Percentiles rank a stretch among this genome's conserved stretches.
Conservation (phyloP, 37 sponge, comb jelly and placozoan species). For the Beroe ovata region DNA sequence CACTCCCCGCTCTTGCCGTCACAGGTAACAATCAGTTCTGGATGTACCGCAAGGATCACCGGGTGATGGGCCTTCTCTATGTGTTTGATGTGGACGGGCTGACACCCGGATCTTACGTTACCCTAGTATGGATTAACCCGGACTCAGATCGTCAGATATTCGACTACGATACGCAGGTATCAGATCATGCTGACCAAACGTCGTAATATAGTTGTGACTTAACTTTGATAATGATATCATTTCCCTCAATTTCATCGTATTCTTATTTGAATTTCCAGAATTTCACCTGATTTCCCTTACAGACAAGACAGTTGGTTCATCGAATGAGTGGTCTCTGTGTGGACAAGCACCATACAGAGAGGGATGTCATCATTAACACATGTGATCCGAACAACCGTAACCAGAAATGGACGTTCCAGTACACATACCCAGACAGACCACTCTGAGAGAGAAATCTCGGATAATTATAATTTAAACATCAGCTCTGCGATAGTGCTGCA, state of each 20-base stretch:
- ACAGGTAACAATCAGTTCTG: conserved; percentile 56
- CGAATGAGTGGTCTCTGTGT: background rate
- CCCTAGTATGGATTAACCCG: conserved; percentile 1
- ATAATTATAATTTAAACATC: too few relatives aligned
- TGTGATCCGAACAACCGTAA: background rate
- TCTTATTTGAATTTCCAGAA: too few relatives aligned
- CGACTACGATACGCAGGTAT: conserved; percentile 8
- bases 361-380: background rate
- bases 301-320: background rate
- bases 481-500: too few relatives aligned
- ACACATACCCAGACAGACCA: conserved; percentile 34
- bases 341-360: background rate
- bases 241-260: too few relatives aligned
- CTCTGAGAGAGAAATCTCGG: too few relatives aligned
- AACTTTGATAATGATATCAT: too few relatives aligned
- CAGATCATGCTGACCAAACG: too few relatives aligned
- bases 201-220: too few relatives aligned
- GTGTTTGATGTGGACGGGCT: conserved; percentile 34
- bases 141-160: conserved; percentile 15
- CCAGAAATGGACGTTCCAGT: conserved; percentile 40
- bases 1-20: too few relatives aligned
- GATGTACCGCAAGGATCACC: conserved; percentile 33
- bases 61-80: conserved; percentile 29
- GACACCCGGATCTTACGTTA: conserved; percentile 18
- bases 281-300: too few relatives aligned